These are phyloP conservation scores for Dicrostonyx torquatus DNA, from an alignment of 2,797 vertebrate genomes.

Conservation along the genomic window DNA sequence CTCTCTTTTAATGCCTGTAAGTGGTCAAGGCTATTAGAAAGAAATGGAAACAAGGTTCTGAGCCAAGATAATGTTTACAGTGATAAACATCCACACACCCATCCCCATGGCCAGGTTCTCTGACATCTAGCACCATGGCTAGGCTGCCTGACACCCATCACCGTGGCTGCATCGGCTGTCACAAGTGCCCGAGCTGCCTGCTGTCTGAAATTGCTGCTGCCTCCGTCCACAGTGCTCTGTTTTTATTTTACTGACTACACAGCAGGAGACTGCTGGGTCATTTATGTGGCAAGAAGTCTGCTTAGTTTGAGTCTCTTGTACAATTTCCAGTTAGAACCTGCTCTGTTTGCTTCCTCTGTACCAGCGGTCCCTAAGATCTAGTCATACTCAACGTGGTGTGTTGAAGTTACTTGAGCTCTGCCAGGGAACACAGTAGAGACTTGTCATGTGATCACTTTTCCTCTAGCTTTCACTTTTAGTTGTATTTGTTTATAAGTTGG, in stretches of 20 bases:
- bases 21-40: not conserved
- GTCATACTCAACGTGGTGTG: not conserved
- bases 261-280: not conserved
- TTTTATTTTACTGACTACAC: not conserved
- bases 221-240: not conserved
- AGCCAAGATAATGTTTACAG: constrained; percentile 39
- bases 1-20: constrained; percentile 44
- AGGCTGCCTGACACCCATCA: not conserved
- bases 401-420: not conserved
- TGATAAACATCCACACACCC: not conserved
- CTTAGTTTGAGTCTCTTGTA: not conserved
- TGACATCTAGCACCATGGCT: not conserved
- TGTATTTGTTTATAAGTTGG: not conserved
- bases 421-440: not conserved
- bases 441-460: not conserved
- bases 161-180: not conserved
- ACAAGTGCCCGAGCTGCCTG: not conserved
- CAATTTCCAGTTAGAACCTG: not conserved
- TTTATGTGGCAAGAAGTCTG: not conserved
- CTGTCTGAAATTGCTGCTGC: not conserved
- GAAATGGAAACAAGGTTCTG: constrained; percentile 5
- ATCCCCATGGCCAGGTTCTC: not conserved
- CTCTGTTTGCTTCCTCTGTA: fast-evolving
- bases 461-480: not conserved
- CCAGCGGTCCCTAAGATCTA: not conserved